A percentile compares a stretch with the other conserved stretches of the same genome.
Conservation (phyloP, 2,888 invertebrate species). For the Loripinus fragilis region DNA sequence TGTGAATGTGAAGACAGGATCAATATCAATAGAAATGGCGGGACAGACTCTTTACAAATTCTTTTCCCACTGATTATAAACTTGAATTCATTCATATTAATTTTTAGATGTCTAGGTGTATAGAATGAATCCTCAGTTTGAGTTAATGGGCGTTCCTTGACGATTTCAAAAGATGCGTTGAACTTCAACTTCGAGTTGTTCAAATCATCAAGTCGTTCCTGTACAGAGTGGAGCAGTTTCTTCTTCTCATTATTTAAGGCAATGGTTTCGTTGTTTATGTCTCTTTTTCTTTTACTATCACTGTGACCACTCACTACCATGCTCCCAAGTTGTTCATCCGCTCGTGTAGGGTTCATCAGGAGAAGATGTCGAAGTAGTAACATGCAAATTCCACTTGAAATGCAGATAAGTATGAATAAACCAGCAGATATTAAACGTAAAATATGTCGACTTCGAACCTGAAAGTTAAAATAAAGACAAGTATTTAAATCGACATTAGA, state of each 20-base stretch:
- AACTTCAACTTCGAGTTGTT: background rate
- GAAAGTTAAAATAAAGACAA: background rate
- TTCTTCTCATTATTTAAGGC: background rate
- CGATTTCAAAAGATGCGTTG: background rate
- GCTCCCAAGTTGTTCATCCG: background rate
- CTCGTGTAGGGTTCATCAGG: background rate
- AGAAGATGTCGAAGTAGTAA: background rate
- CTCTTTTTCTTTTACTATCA: background rate
- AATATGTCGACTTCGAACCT: background rate
- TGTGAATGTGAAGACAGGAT: constrained; percentile 63
- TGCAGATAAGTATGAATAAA: background rate
- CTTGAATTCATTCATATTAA: constrained; percentile 40
- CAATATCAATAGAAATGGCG: constrained; percentile 62
- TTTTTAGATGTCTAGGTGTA: constrained; percentile 31
- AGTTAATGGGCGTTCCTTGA: background rate
- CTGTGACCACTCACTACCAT: background rate
- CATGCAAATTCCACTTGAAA: constrained; percentile 8
- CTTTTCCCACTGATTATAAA: constrained; percentile 36
- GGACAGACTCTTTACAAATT: constrained; percentile 35
- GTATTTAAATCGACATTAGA: too few relatives aligned
- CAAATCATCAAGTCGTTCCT: background rate
- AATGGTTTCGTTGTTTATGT: background rate
- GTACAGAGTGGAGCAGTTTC: background rate
- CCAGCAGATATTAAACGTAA: background rate
- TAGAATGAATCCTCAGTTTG: constrained; percentile 21